phyloP scores from a whole-genome alignment of 2,797 vertebrate genomes.

The Helicolenus hilgendorfi region DNA sequence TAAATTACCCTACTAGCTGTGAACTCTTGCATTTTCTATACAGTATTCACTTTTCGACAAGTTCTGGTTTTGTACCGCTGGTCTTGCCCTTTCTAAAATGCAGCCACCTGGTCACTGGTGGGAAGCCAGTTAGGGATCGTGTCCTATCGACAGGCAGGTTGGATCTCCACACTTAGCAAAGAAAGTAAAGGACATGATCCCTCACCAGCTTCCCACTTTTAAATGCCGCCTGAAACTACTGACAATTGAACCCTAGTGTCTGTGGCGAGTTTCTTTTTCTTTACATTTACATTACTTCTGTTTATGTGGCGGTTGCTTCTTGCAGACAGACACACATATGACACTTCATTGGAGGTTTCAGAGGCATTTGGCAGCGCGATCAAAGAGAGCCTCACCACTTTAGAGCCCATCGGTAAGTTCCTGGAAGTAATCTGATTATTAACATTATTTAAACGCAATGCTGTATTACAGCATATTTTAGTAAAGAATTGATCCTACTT shows the following conservation, averaged over 20 bases:
- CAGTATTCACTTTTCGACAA: neutral
- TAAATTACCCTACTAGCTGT: neutral
- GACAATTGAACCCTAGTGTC: neutral
- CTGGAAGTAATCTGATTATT: neutral
- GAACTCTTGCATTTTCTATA: neutral
- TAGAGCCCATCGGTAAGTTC: conserved; percentile 59
- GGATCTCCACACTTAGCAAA: neutral
- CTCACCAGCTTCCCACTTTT: neutral
- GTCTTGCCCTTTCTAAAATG: neutral
- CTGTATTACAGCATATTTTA: neutral
- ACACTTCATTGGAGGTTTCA: conserved; percentile 75
- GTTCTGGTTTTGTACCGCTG: neutral
- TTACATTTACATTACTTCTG: neutral
- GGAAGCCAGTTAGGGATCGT: neutral
- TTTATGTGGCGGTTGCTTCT: neutral
- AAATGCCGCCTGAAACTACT: neutral
- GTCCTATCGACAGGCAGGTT: neutral
- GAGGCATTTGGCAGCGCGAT: conserved; percentile 71
- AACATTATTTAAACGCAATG: neutral
- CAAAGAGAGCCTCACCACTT: conserved; percentile 61
- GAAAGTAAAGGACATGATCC: neutral
- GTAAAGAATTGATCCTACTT: neutral
- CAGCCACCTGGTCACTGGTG: neutral
- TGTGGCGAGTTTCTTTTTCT: neutral
- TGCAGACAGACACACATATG: conserved; percentile 80